These are phyloP conservation scores for Gymnogyps californianus DNA, from an alignment of 2,113 vertebrate genomes.

Conservation along the genomic window DNA sequence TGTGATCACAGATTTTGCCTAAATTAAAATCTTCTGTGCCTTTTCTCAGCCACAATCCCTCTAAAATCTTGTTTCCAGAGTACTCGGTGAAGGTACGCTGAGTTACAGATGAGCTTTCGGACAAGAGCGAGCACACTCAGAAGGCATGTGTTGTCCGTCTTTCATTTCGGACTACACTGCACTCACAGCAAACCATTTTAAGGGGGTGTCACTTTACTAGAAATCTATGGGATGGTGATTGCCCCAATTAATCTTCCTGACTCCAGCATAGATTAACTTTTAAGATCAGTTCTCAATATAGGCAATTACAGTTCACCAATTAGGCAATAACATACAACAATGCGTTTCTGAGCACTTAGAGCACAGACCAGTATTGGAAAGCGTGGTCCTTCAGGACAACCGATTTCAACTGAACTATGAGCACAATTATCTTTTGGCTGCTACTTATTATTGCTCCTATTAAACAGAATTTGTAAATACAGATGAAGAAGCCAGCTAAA, in stretches of 20 bases:
- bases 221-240: constrained; percentile 49
- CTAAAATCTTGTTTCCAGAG: not conserved
- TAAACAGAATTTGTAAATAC: constrained; percentile 21
- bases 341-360: constrained; percentile 3
- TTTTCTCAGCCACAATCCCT: not conserved
- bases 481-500: constrained; percentile 11
- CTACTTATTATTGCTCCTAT: constrained; percentile 43
- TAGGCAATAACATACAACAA: constrained; percentile 44
- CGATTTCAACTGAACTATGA: not conserved
- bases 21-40: not conserved
- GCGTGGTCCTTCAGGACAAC: not conserved
- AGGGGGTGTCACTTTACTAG: not conserved
- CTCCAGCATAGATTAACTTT: constrained; percentile 43
- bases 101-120: not conserved
- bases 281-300: constrained; percentile 34
- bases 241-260: constrained; percentile 53
- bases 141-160: not conserved
- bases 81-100: not conserved
- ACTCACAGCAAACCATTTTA: constrained; percentile 18
- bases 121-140: not conserved
- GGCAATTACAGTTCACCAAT: constrained; percentile 38
- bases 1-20: not conserved
- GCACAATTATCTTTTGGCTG: constrained; percentile 21
- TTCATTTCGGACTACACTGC: not conserved
- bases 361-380: not conserved